phyloP scores from a whole-genome alignment of 53 echinoderm and acorn worm genomes.

The Actinopyga echinites region DNA sequence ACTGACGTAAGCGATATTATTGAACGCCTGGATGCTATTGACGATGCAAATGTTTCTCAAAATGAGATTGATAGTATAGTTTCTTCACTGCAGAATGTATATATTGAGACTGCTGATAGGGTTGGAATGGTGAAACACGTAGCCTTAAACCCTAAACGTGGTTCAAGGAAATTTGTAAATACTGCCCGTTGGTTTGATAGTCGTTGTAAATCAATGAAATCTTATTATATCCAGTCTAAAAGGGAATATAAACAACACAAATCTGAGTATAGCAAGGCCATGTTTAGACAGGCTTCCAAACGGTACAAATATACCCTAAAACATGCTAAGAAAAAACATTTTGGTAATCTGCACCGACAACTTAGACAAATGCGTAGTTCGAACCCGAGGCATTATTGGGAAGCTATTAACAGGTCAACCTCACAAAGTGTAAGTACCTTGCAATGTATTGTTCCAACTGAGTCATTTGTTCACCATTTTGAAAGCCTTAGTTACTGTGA shows the following conservation, averaged over 20 bases:
- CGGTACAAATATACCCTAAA: neutral
- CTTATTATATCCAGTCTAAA: neutral
- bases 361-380: constrained; percentile 18
- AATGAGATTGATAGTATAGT: too few species aligned
- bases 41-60: too few species aligned
- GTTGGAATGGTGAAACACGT: too few species aligned
- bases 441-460: too few species aligned
- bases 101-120: too few species aligned
- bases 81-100: too few species aligned
- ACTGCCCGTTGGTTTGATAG: neutral
- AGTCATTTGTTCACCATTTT: too few species aligned
- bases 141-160: neutral
- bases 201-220: neutral
- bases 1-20: too few species aligned
- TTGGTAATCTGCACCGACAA: neutral
- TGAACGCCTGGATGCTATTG: too few species aligned
- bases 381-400: constrained; percentile 8
- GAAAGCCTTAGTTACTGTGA: too few species aligned
- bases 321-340: neutral
- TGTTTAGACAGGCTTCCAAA: constrained; percentile 4
- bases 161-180: neutral
- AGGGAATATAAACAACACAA: neutral
- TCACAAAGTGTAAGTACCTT: neutral
- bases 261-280: neutral
- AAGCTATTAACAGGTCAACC: neutral